Evolutionary conservation across 1,140 invertebrate species (phyloP), one percentile per base, ranked within the genome.

Genomic region (Camponotus pennsylvanicus): DNA sequence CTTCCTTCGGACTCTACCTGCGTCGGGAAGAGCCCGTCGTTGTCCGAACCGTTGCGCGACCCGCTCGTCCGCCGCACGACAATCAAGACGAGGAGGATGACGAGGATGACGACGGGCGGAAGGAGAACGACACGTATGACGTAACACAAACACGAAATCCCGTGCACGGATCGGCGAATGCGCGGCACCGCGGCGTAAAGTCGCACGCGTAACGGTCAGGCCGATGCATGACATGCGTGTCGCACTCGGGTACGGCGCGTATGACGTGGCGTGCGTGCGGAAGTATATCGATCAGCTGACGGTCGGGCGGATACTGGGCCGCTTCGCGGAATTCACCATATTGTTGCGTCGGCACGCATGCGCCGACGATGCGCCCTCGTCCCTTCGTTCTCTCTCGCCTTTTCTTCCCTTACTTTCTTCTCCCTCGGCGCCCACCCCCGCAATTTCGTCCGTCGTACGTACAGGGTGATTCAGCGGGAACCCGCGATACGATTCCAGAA

Each of bases 251-350:
- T 83, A 86, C 86, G 82, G 89, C 88, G 84, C 85, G 86, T 90
- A 85, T 90, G 88, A 90, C 86, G 88, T 90, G 88, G 86, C 89
- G 89, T 90, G 89, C 87, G 82, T 90, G 88, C 86, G 82, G 88
- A 90, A 88, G 86, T 93, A 93, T 94, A 94, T 94, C 91, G 93
- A 94, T 94, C 93, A 94, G 93, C 93, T 94, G 93, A 93, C 94
- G 92, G 92, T 93, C 93, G 93, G 93, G 93, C 93, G 93, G 90
- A 93, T 93, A 94, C 93, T 94, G 92, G 93, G 89, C 89, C 86
- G 82, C 78, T 93, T 93, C 92, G 88, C 76, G 90, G 92, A 94
- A 92, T 93, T 94, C 92, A 92, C 92, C 93, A 90, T 91, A 92
- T 92, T 91, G 87, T 92, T 92, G 89, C 89, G 87, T 85, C 92